Evolutionary conservation across 1,140 invertebrate genomes (phyloP).

Genomic region (Ctenoplectra terminalis): DNA sequence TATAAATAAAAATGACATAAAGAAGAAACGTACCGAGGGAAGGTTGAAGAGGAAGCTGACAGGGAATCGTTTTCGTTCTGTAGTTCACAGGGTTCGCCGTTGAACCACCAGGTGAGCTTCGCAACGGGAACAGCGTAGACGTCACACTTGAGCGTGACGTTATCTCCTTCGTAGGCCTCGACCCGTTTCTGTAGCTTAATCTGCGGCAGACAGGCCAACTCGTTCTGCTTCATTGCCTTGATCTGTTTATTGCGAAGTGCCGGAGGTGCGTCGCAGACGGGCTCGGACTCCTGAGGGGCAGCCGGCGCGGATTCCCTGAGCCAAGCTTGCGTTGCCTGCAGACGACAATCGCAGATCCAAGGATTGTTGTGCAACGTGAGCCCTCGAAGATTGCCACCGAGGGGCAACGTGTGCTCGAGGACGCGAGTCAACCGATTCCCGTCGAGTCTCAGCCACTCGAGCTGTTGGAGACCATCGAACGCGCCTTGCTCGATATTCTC

Average conservation of each 20-base stretch:
- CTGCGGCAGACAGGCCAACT: constrained; percentile 92
- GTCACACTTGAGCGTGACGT: constrained; percentile 90
- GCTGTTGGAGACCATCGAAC: constrained; percentile 90
- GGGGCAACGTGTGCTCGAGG: constrained; percentile 75
- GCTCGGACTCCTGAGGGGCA: constrained; percentile 85
- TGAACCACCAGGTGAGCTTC: constrained; percentile 91
- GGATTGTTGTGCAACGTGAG: constrained; percentile 93
- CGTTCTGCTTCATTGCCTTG: constrained; percentile 86
- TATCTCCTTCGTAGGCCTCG: constrained; percentile 90
- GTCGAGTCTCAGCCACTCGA: constrained; percentile 93
- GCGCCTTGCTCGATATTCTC: constrained; percentile 90
- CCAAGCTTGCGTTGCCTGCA: constrained; percentile 91
- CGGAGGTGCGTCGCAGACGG: constrained; percentile 88
- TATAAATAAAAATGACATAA: too few relatives aligned
- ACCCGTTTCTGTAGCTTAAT: constrained; percentile 84
- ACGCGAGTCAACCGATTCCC: constrained; percentile 90
- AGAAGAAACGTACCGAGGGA: constrained; percentile 42
- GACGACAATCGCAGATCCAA: constrained; percentile 94
- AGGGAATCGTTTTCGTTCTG: constrained; percentile 77
- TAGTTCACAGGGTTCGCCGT: constrained; percentile 85
- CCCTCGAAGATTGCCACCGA: constrained; percentile 89
- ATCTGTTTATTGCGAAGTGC: constrained; percentile 87
- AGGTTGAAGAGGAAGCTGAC: constrained; percentile 40
- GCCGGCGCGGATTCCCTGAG: constrained; percentile 87
- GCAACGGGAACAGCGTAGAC: constrained; percentile 91